Base-by-base conservation (phyloP, 2,113 vertebrate genomes). In the Misgurnus mizolepis region DNA sequence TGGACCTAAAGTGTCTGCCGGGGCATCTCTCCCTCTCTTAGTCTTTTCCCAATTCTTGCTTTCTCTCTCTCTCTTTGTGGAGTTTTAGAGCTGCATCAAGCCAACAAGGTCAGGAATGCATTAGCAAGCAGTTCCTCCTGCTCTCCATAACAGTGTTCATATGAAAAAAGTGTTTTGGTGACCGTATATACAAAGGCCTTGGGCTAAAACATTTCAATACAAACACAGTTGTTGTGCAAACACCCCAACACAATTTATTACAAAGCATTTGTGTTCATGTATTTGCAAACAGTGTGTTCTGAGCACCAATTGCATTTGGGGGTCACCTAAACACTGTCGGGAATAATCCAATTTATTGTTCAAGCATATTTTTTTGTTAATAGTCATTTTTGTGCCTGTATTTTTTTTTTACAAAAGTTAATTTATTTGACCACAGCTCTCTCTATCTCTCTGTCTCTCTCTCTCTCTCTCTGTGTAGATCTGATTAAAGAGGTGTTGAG, bases 401-500 rank as follows among this genome's bases (percentile, higher is more conserved):
- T 22, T 22, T 22, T 22, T 22, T 22, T 22, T 22, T 22, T 22
- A 22, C 27, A 34, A 34, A 14, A 55, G 5, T 15, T 5, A n/a
- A n/a, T 17, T 56, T 17, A 18, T 58, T 15, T 76, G 45, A 47
- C 45, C 45, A 7, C 10, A 47, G 45, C 68, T 61, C 67, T 60
- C 5, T 18, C 14, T n/a, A 0, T 17, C 0, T 40, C 67, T 78
- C 60, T 78, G 58, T 76, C 68, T 65, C 69, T 60, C 3, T n/a
- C 4, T n/a, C 17, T 17, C 0, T 43, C 68, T 78, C 58, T 78
- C 61, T 62, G 58, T 22, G 47, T 80, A 99, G 98, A 96, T 85
- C 85, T 97, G 84, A 99, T 99, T 79, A 99, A 98, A 79, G 97
- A 99, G 80, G 96, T 99, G 65, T 91, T 99, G 85, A 94, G 94